A percentile compares a stretch with the other conserved stretches of the same genome.
Conservation (phyloP, 2,888 invertebrate genomes). For the Oxycera nigricornis region DNA sequence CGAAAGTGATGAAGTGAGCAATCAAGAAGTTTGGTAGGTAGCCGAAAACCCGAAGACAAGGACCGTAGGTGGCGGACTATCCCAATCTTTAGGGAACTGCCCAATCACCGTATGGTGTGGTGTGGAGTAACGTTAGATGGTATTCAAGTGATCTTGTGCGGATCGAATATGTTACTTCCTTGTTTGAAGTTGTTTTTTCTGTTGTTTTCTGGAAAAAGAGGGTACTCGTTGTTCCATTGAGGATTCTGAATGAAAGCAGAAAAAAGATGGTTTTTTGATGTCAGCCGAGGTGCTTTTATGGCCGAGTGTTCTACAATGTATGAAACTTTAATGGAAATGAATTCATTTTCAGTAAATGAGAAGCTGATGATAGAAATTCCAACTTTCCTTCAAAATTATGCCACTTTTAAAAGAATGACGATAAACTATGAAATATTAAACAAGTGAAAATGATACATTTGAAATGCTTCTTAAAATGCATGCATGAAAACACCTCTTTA, state of each 20-base stretch:
- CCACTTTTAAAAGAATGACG: too few relatives aligned
- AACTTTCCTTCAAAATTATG: too few relatives aligned
- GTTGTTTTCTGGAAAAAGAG: conserved; percentile 8
- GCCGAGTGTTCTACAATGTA: background rate
- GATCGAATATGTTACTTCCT: conserved; percentile 37
- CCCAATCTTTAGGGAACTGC: conserved; percentile 38
- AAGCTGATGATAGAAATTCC: too few relatives aligned
- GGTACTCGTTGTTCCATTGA: background rate
- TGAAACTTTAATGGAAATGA: too few relatives aligned
- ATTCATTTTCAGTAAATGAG: too few relatives aligned
- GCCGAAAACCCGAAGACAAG: conserved; percentile 2
- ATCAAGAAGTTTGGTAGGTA: conserved; percentile 37
- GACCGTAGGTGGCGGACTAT: conserved; percentile 37
- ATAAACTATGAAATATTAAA: too few relatives aligned
- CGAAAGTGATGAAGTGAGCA: conserved; percentile 40
- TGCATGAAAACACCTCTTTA: too few relatives aligned
- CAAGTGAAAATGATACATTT: too few relatives aligned
- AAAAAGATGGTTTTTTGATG: conserved; percentile 28
- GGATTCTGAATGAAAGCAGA: background rate
- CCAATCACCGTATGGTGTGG: conserved; percentile 35
- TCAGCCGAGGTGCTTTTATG: conserved; percentile 11
- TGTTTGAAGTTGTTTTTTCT: conserved; percentile 30
- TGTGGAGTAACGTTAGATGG: conserved; percentile 36
- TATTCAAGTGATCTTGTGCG: conserved; percentile 23
- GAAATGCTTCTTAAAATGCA: too few relatives aligned